Evolutionary conservation across 1,140 invertebrate species (phyloP).

Genomic region (Plectrocnemia conspersa): DNA sequence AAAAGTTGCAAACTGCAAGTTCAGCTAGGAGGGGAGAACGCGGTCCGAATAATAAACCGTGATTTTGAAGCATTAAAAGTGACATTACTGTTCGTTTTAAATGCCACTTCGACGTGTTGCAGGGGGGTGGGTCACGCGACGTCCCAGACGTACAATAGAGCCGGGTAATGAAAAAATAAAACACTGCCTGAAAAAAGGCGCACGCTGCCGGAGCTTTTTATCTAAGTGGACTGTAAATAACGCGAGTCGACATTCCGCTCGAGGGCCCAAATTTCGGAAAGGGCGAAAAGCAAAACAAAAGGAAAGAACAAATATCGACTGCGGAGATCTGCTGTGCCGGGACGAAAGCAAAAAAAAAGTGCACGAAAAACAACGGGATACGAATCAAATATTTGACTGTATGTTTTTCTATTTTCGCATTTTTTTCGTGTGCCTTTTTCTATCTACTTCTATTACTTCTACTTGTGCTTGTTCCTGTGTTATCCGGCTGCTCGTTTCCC

Average conservation of each 20-base stretch:
- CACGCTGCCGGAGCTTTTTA: slow-evolving; percentile 12
- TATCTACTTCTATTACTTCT: too few species aligned
- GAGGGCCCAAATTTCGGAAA: neutral
- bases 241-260: slow-evolving; percentile 10
- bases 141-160: slow-evolving; percentile 13
- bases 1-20: too few species aligned
- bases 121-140: too few species aligned
- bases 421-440: too few species aligned
- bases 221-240: slow-evolving; percentile 24
- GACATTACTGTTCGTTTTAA: slow-evolving; percentile 21
- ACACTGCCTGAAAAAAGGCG: slow-evolving; percentile 7
- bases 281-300: neutral
- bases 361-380: too few species aligned
- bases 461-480: too few species aligned
- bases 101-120: slow-evolving; percentile 9
- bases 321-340: too few species aligned
- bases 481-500: too few species aligned
- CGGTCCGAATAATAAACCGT: slow-evolving; percentile 14
- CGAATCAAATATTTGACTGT: too few species aligned
- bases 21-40: slow-evolving; percentile 4
- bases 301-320: slow-evolving; percentile 2
- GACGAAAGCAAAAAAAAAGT: too few species aligned
- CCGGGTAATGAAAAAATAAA: slow-evolving; percentile 20
- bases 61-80: slow-evolving; percentile 19
- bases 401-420: too few species aligned